Base-by-base conservation (phyloP, 2,797 vertebrate genomes). In the Pelochelys cantorii region DNA sequence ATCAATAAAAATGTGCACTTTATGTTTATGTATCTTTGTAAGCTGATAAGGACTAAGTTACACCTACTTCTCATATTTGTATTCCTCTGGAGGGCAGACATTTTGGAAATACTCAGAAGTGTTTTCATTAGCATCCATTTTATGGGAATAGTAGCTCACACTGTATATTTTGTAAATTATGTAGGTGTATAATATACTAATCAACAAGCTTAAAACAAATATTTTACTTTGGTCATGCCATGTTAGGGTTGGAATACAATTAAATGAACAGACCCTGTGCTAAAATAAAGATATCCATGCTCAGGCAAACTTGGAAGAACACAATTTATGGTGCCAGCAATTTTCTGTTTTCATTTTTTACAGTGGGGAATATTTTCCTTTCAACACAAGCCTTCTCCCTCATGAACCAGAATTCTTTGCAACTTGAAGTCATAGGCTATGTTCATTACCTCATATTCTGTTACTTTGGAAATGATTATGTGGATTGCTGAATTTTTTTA, bases 321-420 rank as follows among this genome's bases (percentile, higher is more conserved):
- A 34, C n/a, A 42, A 62, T 86, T 85, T 81, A 68, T 1, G 1
- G 25, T 78, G 8, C 79, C 48, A 81, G 22, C 22, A 78, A 60
- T 81, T 81, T 88, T 91, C 18, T 87, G 3, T 79, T 94, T 93
- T 74, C 23, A 59, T 90, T 85, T 86, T 48, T 84, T 92, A 68
- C 4, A 86, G 11, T 82, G 23, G 56, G 55, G 54, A 84, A 27
- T 29, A 80, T 48, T 84, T 92, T 22, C 25, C 23, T 48, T 86
- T 37, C 11, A 83, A 89, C 65, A 83, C 34, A 93, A 86, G 75
- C 1, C 88, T 95, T 82, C 52, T 57, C 84, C n/a, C 79, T 86
- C 81, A 79, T 59, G 79, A 53, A 80, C 5, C n/a, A 86, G 86
- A 88, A 65, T 79, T 87, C 11, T 83, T 79, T 75, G 86, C 53